Conservation (phyloP, 2,113 vertebrate genomes). For the Seriola aureovittata region DNA sequence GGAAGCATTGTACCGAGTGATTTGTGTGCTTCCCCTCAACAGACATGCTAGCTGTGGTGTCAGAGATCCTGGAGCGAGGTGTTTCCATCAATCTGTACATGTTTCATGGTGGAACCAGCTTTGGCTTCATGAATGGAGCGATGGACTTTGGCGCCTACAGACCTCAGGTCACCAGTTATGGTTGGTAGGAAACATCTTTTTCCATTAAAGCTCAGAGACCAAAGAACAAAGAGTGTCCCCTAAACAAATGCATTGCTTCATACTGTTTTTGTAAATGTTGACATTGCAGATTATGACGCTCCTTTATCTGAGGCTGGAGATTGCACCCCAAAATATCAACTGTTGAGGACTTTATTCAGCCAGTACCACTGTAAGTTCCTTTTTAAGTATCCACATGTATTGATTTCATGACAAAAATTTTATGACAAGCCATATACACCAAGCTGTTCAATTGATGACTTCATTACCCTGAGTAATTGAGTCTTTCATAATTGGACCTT, state of each 20-base stretch:
- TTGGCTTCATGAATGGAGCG: slow-evolving; percentile 94
- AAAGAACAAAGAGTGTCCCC: not conserved
- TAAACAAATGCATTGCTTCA: slow-evolving; percentile 1
- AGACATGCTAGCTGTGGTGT: slow-evolving; percentile 91
- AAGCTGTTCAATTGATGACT: not conserved
- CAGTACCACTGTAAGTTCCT: slow-evolving; percentile 84
- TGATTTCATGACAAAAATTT: not conserved
- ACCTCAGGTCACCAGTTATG: slow-evolving; percentile 92
- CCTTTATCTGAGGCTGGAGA: slow-evolving; percentile 93
- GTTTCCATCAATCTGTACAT: slow-evolving; percentile 95
- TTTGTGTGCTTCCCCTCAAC: slow-evolving; percentile 14
- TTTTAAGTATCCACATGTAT: not conserved
- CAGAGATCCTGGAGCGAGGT: slow-evolving; percentile 85
- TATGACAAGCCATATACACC: not conserved
- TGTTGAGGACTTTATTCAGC: slow-evolving; percentile 88
- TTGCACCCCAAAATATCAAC: slow-evolving; percentile 90
- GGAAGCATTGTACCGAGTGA: no score
- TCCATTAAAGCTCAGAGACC: not conserved
- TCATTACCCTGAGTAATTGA: not conserved
- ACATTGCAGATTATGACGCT: slow-evolving; percentile 91
- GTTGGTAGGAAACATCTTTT: slow-evolving; percentile 74
- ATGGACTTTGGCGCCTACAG: slow-evolving; percentile 88
- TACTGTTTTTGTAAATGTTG: not conserved
- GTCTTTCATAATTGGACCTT: not conserved
- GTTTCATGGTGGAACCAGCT: slow-evolving; percentile 96